Percentiles rank a stretch among this genome's conserved stretches.
phyloP scores from a whole-genome alignment of 2,113 vertebrate species.

The Aldabrachelys gigantea region DNA sequence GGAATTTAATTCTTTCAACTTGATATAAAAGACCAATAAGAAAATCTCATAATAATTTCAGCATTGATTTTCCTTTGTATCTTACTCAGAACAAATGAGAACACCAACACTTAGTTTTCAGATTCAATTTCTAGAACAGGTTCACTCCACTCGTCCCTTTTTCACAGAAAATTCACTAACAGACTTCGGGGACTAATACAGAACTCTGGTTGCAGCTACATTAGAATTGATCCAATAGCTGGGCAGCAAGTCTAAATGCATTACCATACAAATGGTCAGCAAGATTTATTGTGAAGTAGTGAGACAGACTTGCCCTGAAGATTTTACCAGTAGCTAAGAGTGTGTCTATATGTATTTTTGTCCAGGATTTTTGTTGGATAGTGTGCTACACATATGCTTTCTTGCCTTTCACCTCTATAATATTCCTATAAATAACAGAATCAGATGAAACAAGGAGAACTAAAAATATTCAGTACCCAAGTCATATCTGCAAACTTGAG shows the following conservation, averaged over 20 bases:
- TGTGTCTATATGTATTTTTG: fast-evolving
- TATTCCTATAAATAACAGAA: neutral
- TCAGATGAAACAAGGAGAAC: neutral
- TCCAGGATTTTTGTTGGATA: neutral
- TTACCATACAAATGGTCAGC: neutral
- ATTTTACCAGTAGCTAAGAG: neutral
- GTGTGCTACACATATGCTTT: neutral
- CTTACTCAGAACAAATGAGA: neutral
- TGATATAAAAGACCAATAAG: neutral
- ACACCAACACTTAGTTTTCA: neutral
- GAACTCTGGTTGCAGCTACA: neutral
- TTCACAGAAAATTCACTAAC: neutral
- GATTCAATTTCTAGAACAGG: neutral
- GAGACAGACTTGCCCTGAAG: neutral
- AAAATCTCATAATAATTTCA: neutral
- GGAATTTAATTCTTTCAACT: neutral
- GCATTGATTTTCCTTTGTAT: neutral
- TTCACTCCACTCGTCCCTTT: neutral
- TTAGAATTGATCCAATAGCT: neutral
- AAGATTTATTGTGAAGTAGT: neutral
- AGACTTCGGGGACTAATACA: neutral
- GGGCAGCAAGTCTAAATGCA: neutral
- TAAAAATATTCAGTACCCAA: conserved; percentile 82
- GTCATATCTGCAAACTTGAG: conserved; percentile 97
- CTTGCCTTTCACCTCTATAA: neutral